Percentiles rank a stretch among this genome's conserved stretches.
These are phyloP conservation scores for Scrobipalpa atriplicella DNA, from an alignment of 2,888 invertebrate species.

Conservation along the genomic window DNA sequence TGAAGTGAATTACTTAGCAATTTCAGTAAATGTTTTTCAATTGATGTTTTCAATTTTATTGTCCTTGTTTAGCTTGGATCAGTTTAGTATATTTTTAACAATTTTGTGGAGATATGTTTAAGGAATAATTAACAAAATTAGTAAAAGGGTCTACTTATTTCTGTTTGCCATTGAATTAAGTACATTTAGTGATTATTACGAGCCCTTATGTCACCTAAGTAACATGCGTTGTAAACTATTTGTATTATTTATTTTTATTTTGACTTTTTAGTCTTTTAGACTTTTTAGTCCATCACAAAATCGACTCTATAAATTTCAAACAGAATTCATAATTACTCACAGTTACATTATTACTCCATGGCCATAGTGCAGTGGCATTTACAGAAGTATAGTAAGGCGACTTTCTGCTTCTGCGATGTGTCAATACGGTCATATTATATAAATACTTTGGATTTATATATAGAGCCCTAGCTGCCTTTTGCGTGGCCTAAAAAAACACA, in stretches of 20 bases:
- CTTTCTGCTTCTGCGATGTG: not conserved
- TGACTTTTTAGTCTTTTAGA: no score
- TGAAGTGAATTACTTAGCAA: no score
- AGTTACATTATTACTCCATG: slow-evolving; percentile 4
- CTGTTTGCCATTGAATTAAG: no score
- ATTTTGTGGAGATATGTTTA: no score
- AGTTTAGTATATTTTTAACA: no score
- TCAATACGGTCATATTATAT: not conserved
- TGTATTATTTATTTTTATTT: not conserved
- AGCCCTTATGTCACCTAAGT: not conserved
- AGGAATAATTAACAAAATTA: no score
- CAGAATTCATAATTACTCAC: not conserved
- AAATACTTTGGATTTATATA: not conserved
- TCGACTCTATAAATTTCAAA: no score
- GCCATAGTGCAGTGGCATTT: not conserved
- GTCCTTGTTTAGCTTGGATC: no score
- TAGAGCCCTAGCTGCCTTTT: not conserved
- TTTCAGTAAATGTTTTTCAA: no score
- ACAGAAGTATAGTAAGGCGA: not conserved
- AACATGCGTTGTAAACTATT: not conserved
- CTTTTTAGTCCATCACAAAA: no score
- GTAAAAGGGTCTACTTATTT: no score
- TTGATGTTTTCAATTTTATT: no score
- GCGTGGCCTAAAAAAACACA: not conserved
- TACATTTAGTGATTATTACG: not conserved